A percentile compares a stretch with the other conserved stretches of the same genome.
Conservation (phyloP, 2,113 vertebrate genomes). For the Toxostoma redivivum region DNA sequence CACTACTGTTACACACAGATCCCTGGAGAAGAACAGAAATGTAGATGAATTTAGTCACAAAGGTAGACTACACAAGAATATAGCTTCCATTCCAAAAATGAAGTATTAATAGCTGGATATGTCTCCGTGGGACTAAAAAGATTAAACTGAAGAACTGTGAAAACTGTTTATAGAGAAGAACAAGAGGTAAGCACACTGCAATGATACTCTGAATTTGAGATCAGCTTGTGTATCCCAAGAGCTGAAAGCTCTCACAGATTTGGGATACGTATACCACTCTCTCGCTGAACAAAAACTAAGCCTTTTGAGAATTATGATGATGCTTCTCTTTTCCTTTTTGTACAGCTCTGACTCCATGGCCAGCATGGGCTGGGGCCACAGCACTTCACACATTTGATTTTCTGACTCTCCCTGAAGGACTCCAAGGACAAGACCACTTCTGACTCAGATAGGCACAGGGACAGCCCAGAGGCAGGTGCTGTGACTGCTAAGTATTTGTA, state of each 20-base stretch:
- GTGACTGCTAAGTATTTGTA: rapidly evolving
- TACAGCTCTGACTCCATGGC: neutral
- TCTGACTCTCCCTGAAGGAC: neutral
- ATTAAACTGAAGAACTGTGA: neutral
- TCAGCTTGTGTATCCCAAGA: neutral
- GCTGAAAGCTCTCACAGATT: neutral
- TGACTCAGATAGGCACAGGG: neutral
- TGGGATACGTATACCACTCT: neutral
- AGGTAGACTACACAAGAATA: neutral
- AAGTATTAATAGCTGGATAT: neutral
- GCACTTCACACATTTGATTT: neutral
- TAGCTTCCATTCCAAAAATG: neutral
- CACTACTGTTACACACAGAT: neutral
- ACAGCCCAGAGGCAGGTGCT: neutral
- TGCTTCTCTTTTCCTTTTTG: neutral
- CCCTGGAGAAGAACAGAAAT: neutral
- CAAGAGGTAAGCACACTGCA: neutral
- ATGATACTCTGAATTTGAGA: neutral
- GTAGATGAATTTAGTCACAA: neutral
- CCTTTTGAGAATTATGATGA: neutral
- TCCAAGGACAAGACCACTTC: neutral
- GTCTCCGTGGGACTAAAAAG: neutral
- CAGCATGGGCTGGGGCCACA: neutral
- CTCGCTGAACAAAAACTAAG: neutral
- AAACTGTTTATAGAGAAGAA: neutral